Evolutionary conservation across 2,113 vertebrate genomes (phyloP), one percentile per base, ranked within the genome.

Genomic region (Orycteropus afer): DNA sequence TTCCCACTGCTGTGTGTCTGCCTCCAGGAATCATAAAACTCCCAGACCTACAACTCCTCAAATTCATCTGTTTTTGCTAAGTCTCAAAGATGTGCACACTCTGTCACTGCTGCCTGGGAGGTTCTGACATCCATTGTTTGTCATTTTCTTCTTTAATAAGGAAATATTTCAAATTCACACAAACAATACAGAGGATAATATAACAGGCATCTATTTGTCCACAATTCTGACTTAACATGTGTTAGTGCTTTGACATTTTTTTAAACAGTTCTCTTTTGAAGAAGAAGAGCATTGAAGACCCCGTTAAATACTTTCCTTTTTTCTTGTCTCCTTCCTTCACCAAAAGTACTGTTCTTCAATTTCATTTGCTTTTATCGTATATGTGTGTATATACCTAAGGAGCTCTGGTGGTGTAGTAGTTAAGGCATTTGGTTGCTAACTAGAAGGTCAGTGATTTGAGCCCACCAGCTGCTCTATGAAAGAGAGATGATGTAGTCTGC

Each of bases 261-360:
- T 77, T 78, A 61, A 55, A 89, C 79, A 89, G 76, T 40, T 79
- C 5, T 79, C 51, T 86, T 95, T 89, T 79, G 49, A 76, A 57
- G 3, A 89, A 61, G 34, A 65, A 49, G 78, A 67, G 34, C 12
- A 8, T 65, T 61, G 7, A 11, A 67, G 51, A 71, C 8, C 20
- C 42, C 6, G 1, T 65, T 51, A 42, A 93, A 73, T 29, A 34
- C 18, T 7, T 23, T 37, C 25, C 2, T 8, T 94, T 78, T 49
- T 73, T 51, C 59, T 59, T 69, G 3, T 59, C 57, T 47, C 81
- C 61, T 84, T 92, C 14, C 10, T 61, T 76, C 71, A 45, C 23
- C 73, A n/a, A 45, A 59, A 51, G n/a, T 63, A 86, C n/a, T 47
- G 2, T 76, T 86, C 32, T 65, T 34, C 20, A 49, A 34, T 12